Base-by-base conservation (phyloP, 37 sponge, comb jelly and placozoan species). In the Oopsacas minuta region DNA sequence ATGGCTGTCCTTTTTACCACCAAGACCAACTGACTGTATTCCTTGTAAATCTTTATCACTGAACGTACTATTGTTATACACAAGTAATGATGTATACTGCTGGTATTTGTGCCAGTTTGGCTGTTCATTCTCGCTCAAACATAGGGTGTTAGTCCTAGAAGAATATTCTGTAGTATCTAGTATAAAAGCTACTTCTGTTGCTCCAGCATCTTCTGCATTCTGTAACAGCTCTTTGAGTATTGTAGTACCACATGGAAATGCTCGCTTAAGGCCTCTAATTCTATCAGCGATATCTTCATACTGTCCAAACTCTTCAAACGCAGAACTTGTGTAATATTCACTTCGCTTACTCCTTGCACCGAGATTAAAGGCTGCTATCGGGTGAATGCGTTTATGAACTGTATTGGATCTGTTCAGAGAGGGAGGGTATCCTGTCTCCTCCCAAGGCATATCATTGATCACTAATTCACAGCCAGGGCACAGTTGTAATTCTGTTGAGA, bases 161-260 rank as follows among this genome's bases (percentile, higher is more conserved):
- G 36, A 36, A 42, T 42, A 42, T 5, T 10, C 28, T 61, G 22
- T 10, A 17, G 83, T 32, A 34, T 61, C 75, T 5, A 61, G 75
- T n/a, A 61, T 61, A 3, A 61, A 61, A 7, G 75, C 20, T n/a
- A 61, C 30, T 34, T 61, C 75, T 12, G 75, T 61, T 32, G 75
- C 75, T 12, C 75, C 75, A 5, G 75, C 75, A 61, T 61, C 75
- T 12, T 61, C 75, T 61, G 75, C 75, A n/a, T 61, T 61, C 30
- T 61, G 75, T 37, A 38, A 36, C 25, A 94, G 88, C 37, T 94
- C 95, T 82, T 94, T 94, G 38, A 94, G 86, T 20, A 94, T 52
- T 23, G 88, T 89, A 17, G 86, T 69, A 37, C 89, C 91, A 37
- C 81, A 52, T 0, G 91, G 89, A 38, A 92, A 94, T 30, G 86